Evolutionary conservation across 30 jellyfish, hydroid and myxozoan species (phyloP).

Genomic region (Aurelia sp.): DNA sequence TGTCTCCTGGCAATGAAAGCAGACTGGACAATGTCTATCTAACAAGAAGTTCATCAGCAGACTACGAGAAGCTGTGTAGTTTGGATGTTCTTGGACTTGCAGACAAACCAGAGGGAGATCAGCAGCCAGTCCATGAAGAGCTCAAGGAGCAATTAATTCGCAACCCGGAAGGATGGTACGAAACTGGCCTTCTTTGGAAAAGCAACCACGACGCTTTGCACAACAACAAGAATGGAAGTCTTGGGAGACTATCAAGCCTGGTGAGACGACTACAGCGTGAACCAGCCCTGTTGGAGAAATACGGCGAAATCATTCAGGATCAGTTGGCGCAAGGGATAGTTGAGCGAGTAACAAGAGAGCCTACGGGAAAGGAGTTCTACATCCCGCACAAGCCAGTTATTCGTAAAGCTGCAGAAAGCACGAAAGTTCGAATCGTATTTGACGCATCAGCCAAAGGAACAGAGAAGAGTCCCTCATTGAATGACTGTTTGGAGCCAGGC

Average conservation of each 20-base stretch:
- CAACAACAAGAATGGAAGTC: slow-evolving; percentile 34
- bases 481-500: slow-evolving; percentile 83
- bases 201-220: slow-evolving; percentile 5
- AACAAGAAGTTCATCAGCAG: slow-evolving; percentile 38
- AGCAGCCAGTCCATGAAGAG: slow-evolving; percentile 65
- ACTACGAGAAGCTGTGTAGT: slow-evolving; percentile 59
- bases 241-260: slow-evolving; percentile 9
- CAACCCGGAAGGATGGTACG: slow-evolving; percentile 58
- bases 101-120: slow-evolving; percentile 51
- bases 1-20: slow-evolving; percentile 75
- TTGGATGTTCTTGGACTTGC: slow-evolving; percentile 73
- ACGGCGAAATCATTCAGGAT: slow-evolving; percentile 62
- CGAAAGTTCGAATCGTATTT: slow-evolving; percentile 61
- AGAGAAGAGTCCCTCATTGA: slow-evolving; percentile 65
- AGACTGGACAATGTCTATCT: slow-evolving; percentile 18
- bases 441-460: slow-evolving; percentile 70
- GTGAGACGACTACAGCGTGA: slow-evolving; percentile 1
- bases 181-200: slow-evolving; percentile 53
- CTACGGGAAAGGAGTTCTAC: slow-evolving; percentile 60
- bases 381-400: slow-evolving; percentile 83
- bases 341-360: slow-evolving; percentile 66
- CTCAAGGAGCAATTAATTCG: slow-evolving; percentile 67
- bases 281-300: slow-evolving; percentile 55
- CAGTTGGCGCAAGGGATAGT: slow-evolving; percentile 76
- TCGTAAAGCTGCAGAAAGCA: slow-evolving; percentile 68